Percentiles rank a stretch among this genome's conserved stretches.
These are phyloP conservation scores for Crypturellus undulatus DNA, from an alignment of 2,113 vertebrate species.

Conservation along the genomic window DNA sequence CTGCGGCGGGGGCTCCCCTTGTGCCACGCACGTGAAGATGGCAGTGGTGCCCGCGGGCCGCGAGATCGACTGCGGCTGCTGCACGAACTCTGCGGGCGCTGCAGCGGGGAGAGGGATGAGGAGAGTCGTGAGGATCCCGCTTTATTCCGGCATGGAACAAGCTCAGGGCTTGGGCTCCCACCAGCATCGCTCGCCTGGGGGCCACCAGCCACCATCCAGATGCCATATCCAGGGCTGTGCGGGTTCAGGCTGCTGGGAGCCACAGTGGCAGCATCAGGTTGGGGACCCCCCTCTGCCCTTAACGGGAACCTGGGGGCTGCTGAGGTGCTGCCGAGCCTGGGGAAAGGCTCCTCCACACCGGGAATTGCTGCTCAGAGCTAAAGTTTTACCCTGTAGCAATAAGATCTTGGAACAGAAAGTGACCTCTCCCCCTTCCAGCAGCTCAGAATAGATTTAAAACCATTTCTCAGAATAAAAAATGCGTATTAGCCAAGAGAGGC, in stretches of 20 bases:
- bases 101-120: not conserved
- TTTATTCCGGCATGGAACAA: not conserved
- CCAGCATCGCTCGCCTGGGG: not conserved
- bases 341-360: not conserved
- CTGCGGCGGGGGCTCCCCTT: conserved; percentile 92
- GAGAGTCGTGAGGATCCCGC: not conserved
- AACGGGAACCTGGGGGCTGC: not conserved
- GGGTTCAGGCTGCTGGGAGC: not conserved
- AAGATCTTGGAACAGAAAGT: not conserved
- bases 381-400: not conserved
- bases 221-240: not conserved
- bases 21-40: conserved; percentile 94
- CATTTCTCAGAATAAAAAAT: conserved; percentile 33
- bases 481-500: not conserved
- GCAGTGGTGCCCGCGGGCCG: conserved; percentile 93
- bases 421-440: not conserved
- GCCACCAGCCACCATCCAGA: too few species aligned
- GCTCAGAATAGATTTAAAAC: conserved; percentile 26
- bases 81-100: conserved; percentile 96
- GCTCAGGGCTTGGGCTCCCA: rapidly evolving
- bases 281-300: not conserved
- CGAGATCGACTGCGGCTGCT: conserved; percentile 94
- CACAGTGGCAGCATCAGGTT: not conserved
- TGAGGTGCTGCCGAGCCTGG: not conserved
- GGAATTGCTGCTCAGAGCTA: not conserved